A percentile compares a stretch with the other conserved stretches of the same genome.
Conservation (phyloP, 2,797 vertebrate genomes). For the Kryptopterus vitreolus region DNA sequence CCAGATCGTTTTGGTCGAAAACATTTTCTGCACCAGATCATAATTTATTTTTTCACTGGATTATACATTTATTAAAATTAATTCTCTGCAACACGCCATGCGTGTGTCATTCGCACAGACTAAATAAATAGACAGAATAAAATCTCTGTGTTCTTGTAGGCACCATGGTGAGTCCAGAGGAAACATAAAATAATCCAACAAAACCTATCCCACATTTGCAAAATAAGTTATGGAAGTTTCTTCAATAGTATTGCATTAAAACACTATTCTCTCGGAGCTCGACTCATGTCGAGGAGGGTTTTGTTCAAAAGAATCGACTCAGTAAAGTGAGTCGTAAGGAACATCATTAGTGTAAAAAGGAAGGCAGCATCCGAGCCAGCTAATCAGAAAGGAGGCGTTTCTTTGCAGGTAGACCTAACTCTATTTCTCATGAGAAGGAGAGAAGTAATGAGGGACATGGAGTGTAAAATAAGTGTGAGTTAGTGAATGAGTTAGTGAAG, state of each 20-base stretch:
- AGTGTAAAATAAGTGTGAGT: slow-evolving; percentile 7
- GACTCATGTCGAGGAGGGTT: background rate
- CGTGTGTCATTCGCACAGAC: background rate
- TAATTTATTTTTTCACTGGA: no score
- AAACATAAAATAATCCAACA: background rate
- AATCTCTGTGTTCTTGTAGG: no score
- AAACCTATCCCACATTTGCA: background rate
- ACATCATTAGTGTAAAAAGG: slow-evolving; percentile 27
- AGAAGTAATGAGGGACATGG: background rate
- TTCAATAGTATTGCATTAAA: background rate
- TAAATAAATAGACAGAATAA: no score
- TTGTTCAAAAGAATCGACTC: slow-evolving; percentile 28
- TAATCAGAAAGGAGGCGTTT: slow-evolving; percentile 27
- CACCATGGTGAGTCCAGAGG: background rate
- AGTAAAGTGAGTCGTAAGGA: background rate
- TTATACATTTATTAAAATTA: no score
- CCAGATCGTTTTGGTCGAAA: no score
- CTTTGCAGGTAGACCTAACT: background rate
- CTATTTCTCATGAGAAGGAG: background rate
- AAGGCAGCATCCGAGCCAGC: background rate
- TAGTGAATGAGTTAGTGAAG: slow-evolving; percentile 35
- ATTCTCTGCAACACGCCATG: no score
- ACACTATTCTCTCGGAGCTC: background rate
- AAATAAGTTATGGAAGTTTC: background rate
- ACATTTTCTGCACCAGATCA: no score